Evolutionary conservation across 2,113 vertebrate genomes (phyloP), one percentile per base, ranked within the genome.

Genomic region (Nansenia antarctica): DNA sequence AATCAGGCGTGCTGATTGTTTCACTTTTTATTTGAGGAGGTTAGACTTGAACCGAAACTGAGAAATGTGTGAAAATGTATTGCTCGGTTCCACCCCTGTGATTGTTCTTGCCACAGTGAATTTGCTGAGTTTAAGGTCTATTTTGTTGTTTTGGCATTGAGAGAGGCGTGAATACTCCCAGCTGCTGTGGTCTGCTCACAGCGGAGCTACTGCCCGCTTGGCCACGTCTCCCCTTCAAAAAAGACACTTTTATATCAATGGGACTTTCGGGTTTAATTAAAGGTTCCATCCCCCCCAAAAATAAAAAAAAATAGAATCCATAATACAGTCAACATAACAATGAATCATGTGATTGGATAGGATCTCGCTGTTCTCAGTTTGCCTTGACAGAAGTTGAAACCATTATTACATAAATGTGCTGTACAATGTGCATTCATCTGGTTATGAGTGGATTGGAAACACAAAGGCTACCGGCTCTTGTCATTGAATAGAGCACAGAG

Each of bases 111-210:
- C 58, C 42, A 52, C 55, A 37, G 52, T 61, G 31, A 35, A 70
- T 67, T 64, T 79, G 53, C 54, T 30, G 65, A 60, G 62, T 52
- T 55, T 59, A 31, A 6, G 14, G 63, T 59, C 66, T 74, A 49
- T 80, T 72, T 76, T 34, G 42, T 65, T 73, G 65, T 66, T 70
- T 80, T 73, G 31, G 63, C 53, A 59, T 30, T 18, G 61, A 37
- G 62, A 35, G 37, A 49, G 49, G 14, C n/a, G 14, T 66, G 62
- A 66, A 39, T 29, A 52, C n/a, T 53, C 47, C 37, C 67, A 31
- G 30, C 54, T 32, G 35, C 18, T 59, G n/a, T n/a, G 14, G 61
- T 18, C 52, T 54, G 22, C 45, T 20, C 18, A 26, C 8, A 11
- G 32, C 14, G 57, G 18, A 31, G 31, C 31, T 18, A 24, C 27